These are phyloP conservation scores for Nesogale talazaci DNA, from an alignment of 2,113 vertebrate species.

Conservation along the genomic window DNA sequence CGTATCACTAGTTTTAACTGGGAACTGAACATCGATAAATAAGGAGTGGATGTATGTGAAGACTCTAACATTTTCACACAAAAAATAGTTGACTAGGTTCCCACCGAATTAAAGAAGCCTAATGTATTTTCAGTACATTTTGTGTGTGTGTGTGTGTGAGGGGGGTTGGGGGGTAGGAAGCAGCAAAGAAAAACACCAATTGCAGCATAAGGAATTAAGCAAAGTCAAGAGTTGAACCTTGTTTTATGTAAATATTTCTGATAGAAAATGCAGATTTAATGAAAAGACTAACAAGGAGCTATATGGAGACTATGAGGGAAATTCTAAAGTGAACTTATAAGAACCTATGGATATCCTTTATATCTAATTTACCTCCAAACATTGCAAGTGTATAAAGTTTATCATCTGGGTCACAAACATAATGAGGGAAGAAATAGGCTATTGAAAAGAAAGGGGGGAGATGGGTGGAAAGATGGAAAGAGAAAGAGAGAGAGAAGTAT, in stretches of 20 bases:
- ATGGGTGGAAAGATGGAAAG: too few species aligned
- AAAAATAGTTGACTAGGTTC: constrained; percentile 10
- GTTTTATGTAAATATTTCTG: constrained; percentile 25
- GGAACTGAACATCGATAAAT: too few species aligned
- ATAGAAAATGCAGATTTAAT: constrained; percentile 12
- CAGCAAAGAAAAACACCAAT: neutral
- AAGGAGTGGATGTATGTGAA: neutral
- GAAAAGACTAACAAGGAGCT: neutral
- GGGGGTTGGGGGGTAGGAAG: too few species aligned
- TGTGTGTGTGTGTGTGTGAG: too few species aligned
- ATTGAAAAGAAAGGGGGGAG: neutral
- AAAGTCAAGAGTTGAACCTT: constrained; percentile 38
- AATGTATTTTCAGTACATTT: neutral
- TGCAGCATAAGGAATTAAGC: neutral
- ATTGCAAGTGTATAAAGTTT: neutral
- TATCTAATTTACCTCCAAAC: constrained; percentile 34
- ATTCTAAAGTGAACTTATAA: neutral
- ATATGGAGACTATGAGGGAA: neutral
- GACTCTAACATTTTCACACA: constrained; percentile 8
- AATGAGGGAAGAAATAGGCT: constrained; percentile 10
- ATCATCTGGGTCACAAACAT: constrained; percentile 15
- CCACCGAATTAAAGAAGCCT: neutral
- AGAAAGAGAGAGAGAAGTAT: neutral
- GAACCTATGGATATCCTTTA: neutral
- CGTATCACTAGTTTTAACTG: too few species aligned